Conservation (phyloP, 2,888 invertebrate genomes). For the Melolontha melolontha region DNA sequence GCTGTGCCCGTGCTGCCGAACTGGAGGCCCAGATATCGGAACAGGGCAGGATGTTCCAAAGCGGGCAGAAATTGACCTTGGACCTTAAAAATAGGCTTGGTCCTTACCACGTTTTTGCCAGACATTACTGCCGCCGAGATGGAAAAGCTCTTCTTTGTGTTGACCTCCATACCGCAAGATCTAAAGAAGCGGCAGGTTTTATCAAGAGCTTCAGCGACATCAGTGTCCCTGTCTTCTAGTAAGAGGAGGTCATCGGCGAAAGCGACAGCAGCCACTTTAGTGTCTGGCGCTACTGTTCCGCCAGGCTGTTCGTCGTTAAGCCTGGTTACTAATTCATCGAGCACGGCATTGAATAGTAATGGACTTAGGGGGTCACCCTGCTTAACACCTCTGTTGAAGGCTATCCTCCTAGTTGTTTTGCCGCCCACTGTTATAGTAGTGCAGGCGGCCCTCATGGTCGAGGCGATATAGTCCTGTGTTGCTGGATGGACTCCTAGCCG, state of each 20-base stretch:
- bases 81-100: too few relatives aligned
- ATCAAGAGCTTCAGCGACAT: constrained; percentile 52
- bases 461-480: constrained; percentile 54
- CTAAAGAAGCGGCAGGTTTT: constrained; percentile 35
- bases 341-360: too few relatives aligned
- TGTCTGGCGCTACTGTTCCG: too few relatives aligned
- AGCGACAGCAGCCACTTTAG: constrained; percentile 56
- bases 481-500: constrained; percentile 54
- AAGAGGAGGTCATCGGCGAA: constrained; percentile 61
- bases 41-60: too few relatives aligned
- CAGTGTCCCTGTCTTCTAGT: constrained; percentile 54
- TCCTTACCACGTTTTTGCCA: too few relatives aligned
- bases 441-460: constrained; percentile 50
- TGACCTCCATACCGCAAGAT: constrained; percentile 48
- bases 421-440: constrained; percentile 47
- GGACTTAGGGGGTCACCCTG: too few relatives aligned
- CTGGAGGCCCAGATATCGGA: too few relatives aligned
- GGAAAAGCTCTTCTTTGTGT: constrained; percentile 41
- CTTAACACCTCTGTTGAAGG: constrained; percentile 56
- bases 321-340: too few relatives aligned
- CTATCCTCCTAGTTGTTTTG: constrained; percentile 34
- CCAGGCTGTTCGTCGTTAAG: too few relatives aligned
- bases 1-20: too few relatives aligned
- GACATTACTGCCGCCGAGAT: constrained; percentile 35
- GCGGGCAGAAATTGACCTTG: too few relatives aligned